phyloP scores from a whole-genome alignment of 2,888 invertebrate genomes.

The Pristionchus exspectatus region DNA sequence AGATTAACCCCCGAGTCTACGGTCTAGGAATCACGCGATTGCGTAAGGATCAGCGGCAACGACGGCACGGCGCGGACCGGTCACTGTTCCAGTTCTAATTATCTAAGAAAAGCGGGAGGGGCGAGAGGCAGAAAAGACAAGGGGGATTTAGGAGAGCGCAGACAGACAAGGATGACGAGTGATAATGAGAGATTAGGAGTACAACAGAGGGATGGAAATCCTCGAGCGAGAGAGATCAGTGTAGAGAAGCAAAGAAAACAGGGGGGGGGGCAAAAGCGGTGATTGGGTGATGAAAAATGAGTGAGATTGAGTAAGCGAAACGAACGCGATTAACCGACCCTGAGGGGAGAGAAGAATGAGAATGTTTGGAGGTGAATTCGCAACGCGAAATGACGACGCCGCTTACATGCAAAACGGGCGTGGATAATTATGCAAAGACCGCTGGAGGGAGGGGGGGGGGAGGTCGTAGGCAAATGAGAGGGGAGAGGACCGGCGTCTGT shows the following conservation, averaged over 20 bases:
- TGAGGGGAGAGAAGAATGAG: not conserved
- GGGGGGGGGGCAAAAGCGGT: not conserved
- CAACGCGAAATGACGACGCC: not conserved
- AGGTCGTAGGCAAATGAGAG: not conserved
- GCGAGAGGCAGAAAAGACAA: not conserved
- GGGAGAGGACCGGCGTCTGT: not conserved
- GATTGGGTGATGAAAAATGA: not conserved
- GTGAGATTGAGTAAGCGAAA: slow-evolving; percentile 1
- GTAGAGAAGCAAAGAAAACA: not conserved
- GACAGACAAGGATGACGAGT: slow-evolving; percentile 17
- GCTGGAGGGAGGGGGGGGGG: not conserved
- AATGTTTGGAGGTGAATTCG: not conserved
- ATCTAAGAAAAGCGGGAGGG: not conserved
- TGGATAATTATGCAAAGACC: not conserved
- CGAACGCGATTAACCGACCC: not conserved
- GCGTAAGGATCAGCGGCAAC: not conserved
- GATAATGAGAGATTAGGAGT: slow-evolving; percentile 21
- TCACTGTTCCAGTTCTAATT: slow-evolving; percentile 54
- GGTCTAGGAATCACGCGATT: not conserved
- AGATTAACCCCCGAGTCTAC: not conserved
- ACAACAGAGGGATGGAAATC: not conserved
- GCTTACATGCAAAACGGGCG: not conserved
- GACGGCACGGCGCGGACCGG: slow-evolving; percentile 1
- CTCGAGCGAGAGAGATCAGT: not conserved
- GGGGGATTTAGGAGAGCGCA: not conserved